Evolutionary conservation across 2,888 invertebrate species (phyloP).

Genomic region (Athripsodes cinereus): DNA sequence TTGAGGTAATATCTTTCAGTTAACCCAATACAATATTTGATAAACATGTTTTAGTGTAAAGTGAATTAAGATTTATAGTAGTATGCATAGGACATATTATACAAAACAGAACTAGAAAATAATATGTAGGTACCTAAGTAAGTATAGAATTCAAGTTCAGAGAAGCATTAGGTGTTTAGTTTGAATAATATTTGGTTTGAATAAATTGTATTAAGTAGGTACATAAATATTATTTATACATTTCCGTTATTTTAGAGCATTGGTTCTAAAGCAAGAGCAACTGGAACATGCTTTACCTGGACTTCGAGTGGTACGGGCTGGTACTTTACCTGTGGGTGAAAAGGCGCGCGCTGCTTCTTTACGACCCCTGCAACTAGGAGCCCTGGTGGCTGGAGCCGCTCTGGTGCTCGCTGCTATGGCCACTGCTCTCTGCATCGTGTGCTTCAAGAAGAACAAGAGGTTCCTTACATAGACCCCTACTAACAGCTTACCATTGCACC

Average conservation of each 20-base stretch:
- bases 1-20: too few relatives aligned
- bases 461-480: slow-evolving; percentile 31
- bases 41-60: too few relatives aligned
- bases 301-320: slow-evolving; percentile 59
- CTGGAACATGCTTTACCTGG: slow-evolving; percentile 60
- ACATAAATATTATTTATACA: neutral
- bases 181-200: neutral
- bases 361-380: slow-evolving; percentile 72
- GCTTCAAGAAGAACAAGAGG: slow-evolving; percentile 59
- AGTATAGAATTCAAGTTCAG: too few relatives aligned
- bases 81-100: too few relatives aligned
- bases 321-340: slow-evolving; percentile 39
- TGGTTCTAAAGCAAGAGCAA: slow-evolving; percentile 54
- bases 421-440: slow-evolving; percentile 72
- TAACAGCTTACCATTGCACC: too few relatives aligned
- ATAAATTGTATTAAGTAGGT: neutral
- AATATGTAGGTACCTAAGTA: too few relatives aligned
- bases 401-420: slow-evolving; percentile 76
- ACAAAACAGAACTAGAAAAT: too few relatives aligned
- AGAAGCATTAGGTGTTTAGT: too few relatives aligned
- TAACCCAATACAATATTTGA: too few relatives aligned
- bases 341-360: slow-evolving; percentile 30
- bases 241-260: slow-evolving; percentile 44
- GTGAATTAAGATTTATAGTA: too few relatives aligned
- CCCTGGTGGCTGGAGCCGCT: slow-evolving; percentile 72